Evolutionary conservation across 2,113 vertebrate genomes (phyloP).

Genomic region (Geococcyx californianus): DNA sequence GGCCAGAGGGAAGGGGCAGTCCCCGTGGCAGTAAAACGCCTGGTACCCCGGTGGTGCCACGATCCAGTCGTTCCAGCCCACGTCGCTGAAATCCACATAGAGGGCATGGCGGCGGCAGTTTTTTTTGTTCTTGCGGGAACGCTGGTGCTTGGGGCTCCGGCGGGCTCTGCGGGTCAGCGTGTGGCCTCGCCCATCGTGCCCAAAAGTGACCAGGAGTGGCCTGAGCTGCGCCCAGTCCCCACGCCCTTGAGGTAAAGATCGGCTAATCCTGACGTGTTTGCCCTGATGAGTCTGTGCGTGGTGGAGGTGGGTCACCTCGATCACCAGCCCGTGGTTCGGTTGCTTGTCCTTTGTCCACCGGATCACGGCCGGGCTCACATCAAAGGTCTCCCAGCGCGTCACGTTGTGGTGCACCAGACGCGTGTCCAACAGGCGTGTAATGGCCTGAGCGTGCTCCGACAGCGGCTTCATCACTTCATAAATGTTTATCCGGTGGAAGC

Average conservation of each 20-base stretch:
- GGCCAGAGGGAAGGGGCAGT: constrained; percentile 96
- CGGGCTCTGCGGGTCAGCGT: constrained; percentile 86
- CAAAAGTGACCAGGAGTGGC: constrained; percentile 95
- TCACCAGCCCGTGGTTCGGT: constrained; percentile 92
- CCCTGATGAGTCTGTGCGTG: constrained; percentile 81
- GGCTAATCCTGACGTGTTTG: constrained; percentile 92
- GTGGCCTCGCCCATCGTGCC: constrained; percentile 93
- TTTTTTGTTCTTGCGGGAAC: constrained; percentile 90
- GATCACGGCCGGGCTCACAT: constrained; percentile 94
- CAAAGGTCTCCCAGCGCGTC: constrained; percentile 95
- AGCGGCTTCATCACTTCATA: constrained; percentile 94
- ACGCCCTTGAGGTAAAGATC: constrained; percentile 86
- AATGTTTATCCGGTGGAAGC: constrained; percentile 94
- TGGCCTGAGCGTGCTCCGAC: constrained; percentile 80
- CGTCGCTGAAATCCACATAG: constrained; percentile 97
- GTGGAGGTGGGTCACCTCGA: constrained; percentile 91
- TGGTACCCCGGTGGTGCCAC: constrained; percentile 97
- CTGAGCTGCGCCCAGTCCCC: constrained; percentile 94
- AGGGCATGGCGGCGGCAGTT: constrained; percentile 94
- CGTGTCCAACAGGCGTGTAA: constrained; percentile 95
- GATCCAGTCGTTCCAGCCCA: constrained; percentile 99
- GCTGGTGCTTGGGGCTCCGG: constrained; percentile 87
- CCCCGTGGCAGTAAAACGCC: constrained; percentile 97
- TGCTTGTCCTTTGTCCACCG: constrained; percentile 91
- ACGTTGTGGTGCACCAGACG: constrained; percentile 91